These are phyloP conservation scores for Erpobdella octoculata DNA, from an alignment of 2,888 invertebrate species.

Conservation along the genomic window DNA sequence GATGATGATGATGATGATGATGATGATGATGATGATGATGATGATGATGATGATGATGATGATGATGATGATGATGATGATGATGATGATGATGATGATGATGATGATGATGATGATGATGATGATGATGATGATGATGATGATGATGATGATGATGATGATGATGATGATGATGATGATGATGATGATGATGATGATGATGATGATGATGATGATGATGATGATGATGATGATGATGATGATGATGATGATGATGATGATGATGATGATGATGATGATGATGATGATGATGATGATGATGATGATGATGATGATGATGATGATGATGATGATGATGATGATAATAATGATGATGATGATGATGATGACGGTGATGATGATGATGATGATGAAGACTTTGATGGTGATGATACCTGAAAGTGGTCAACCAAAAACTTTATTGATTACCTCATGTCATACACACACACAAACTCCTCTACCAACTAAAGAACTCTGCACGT, in stretches of 20 bases:
- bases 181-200: not conserved
- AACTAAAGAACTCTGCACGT: too few species aligned
- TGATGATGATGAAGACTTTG: too few species aligned
- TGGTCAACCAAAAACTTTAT: too few species aligned
- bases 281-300: conserved; percentile 5
- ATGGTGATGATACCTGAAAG: too few species aligned
- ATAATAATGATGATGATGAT: conserved; percentile 22
- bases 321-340: not conserved
- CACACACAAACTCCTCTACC: too few species aligned
- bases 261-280: conserved; percentile 5
- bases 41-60: conserved; percentile 25
- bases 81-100: not conserved
- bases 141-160: conserved; percentile 20
- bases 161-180: conserved; percentile 9
- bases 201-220: not conserved
- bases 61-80: conserved; percentile 23
- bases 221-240: conserved; percentile 10
- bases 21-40: conserved; percentile 11
- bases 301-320: conserved; percentile 7
- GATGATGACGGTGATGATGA: conserved; percentile 14
- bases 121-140: conserved; percentile 17
- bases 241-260: not conserved
- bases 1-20: not conserved
- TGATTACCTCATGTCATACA: too few species aligned
- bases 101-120: conserved; percentile 17